A percentile compares a stretch with the other conserved stretches of the same genome.
Evolutionary conservation across 2,113 vertebrate genomes (phyloP).

Genomic region (Agelaius tricolor): DNA sequence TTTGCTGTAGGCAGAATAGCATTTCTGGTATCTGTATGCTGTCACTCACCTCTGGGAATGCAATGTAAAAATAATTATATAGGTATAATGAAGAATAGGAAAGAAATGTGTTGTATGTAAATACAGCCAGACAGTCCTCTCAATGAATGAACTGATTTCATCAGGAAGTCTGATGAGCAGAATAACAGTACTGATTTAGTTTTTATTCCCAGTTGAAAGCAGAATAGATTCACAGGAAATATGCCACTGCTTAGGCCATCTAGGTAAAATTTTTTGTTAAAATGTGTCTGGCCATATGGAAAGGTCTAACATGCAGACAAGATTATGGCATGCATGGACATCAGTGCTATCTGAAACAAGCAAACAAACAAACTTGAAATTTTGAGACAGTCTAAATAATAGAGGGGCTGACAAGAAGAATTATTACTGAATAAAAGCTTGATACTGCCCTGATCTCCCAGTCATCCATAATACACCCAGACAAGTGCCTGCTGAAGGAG

Average conservation of each 20-base stretch:
- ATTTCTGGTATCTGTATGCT: not conserved
- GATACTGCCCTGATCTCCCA: not conserved
- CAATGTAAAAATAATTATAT: slow-evolving; percentile 26
- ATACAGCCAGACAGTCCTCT: not conserved
- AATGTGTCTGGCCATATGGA: not conserved
- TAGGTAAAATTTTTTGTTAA: not conserved
- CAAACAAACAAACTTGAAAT: not conserved
- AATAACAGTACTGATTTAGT: not conserved
- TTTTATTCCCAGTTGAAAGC: not conserved
- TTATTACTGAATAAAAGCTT: not conserved
- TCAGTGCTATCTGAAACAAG: not conserved
- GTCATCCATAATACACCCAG: not conserved
- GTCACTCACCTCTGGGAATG: not conserved
- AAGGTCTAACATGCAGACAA: not conserved
- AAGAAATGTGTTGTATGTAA: not conserved
- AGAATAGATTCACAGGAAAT: not conserved
- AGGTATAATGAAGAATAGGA: not conserved
- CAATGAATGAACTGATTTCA: not conserved
- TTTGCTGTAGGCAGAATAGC: slow-evolving; percentile 16
- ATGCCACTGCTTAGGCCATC: not conserved
- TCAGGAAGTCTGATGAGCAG: not conserved
- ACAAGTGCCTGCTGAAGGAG: not conserved
- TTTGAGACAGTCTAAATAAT: not conserved
- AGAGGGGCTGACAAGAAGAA: not conserved
- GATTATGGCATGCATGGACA: not conserved